Conservation (phyloP, 2,888 invertebrate species). For the Hemicrepidius hirtus region DNA sequence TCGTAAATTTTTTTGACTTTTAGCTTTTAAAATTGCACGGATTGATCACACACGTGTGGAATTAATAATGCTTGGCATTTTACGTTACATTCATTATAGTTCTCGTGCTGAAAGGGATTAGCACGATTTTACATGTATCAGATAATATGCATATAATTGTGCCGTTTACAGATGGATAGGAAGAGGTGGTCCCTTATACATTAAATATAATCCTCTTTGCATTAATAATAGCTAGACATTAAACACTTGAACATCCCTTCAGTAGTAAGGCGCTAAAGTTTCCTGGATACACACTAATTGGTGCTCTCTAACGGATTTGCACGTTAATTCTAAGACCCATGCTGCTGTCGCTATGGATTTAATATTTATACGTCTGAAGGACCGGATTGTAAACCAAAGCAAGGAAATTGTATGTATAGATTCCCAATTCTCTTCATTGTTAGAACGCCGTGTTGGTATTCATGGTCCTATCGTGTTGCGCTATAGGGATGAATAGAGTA, state of each 20-base stretch:
- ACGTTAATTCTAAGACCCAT: constrained; percentile 51
- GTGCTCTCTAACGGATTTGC: constrained; percentile 57
- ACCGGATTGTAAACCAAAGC: constrained; percentile 44
- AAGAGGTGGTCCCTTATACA: constrained; percentile 55
- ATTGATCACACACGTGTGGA: neutral
- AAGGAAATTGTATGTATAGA: constrained; percentile 45
- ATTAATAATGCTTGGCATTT: constrained; percentile 7
- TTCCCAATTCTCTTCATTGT: constrained; percentile 37
- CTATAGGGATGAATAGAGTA: constrained; percentile 23
- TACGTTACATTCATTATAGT: constrained; percentile 10
- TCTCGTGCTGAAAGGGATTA: constrained; percentile 17
- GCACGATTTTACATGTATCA: constrained; percentile 33
- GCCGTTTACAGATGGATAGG: constrained; percentile 48
- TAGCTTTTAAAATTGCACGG: no score
- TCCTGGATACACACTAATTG: constrained; percentile 62
- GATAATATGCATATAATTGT: constrained; percentile 48
- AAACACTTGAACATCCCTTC: constrained; percentile 62
- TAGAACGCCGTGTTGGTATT: constrained; percentile 22
- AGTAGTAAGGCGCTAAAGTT: constrained; percentile 61
- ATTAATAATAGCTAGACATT: constrained; percentile 65
- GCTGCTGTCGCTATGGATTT: constrained; percentile 44
- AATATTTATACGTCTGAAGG: constrained; percentile 47
- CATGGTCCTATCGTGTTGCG: constrained; percentile 24
- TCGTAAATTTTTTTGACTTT: neutral
- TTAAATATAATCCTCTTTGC: constrained; percentile 65